These are phyloP conservation scores for Conus canariensis DNA, from an alignment of 2,888 invertebrate species.

Conservation along the genomic window DNA sequence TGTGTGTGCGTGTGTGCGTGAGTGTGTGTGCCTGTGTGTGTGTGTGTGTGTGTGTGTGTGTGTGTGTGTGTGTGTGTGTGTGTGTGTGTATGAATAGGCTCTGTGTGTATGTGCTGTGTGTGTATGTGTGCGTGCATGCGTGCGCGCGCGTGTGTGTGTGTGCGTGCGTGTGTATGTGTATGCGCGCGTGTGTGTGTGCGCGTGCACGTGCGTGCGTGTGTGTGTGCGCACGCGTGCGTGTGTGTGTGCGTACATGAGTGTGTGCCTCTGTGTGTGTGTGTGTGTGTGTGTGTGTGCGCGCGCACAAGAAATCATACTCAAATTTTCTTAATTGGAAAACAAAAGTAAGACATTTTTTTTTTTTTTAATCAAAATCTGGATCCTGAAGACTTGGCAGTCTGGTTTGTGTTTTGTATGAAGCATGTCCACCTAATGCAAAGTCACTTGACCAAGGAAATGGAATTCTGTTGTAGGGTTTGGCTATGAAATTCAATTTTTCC, in stretches of 20 bases:
- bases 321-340: no score
- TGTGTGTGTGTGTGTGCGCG: constrained; percentile 4
- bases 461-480: no score
- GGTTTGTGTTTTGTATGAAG: no score
- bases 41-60: no score
- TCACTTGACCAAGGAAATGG: no score
- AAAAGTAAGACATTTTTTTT: no score
- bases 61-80: neutral
- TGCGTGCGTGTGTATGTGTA: neutral
- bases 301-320: no score
- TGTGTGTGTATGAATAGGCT: neutral
- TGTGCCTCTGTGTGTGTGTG: constrained; percentile 15
- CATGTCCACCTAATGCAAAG: no score
- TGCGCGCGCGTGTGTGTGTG: constrained; percentile 2
- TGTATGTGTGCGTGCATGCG: neutral
- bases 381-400: no score
- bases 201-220: constrained; percentile 12
- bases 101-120: neutral
- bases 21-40: neutral
- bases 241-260: neutral
- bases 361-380: no score
- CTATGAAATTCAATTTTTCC: no score
- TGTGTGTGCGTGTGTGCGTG: neutral
- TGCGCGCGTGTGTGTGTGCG: neutral
- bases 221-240: neutral